Conservation (phyloP, 2,888 invertebrate genomes). For the Drosophila subsilvestris region DNA sequence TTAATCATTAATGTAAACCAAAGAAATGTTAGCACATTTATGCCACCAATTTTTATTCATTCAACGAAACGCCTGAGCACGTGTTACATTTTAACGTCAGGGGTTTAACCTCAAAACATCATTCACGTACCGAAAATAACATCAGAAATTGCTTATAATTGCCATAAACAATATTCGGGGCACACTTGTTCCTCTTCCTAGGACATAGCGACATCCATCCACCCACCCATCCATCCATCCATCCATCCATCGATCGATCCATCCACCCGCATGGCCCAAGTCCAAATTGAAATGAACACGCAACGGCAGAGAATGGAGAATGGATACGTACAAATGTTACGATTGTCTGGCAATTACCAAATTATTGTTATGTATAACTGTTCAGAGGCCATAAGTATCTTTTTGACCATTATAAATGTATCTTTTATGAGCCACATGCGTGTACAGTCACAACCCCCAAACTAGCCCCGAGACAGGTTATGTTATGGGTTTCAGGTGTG, state of each 20-base stretch:
- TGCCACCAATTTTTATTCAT: neutral
- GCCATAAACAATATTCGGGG: slow-evolving; percentile 57
- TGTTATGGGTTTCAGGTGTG: slow-evolving; percentile 75
- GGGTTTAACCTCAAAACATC: slow-evolving; percentile 55
- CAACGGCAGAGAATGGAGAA: slow-evolving; percentile 47
- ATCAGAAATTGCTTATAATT: slow-evolving; percentile 62
- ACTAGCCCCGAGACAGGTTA: slow-evolving; percentile 59
- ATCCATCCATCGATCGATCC: slow-evolving; percentile 30
- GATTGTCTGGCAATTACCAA: slow-evolving; percentile 78
- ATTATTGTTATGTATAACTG: slow-evolving; percentile 77
- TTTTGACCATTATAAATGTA: slow-evolving; percentile 67
- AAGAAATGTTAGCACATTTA: neutral
- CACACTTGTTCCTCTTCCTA: slow-evolving; percentile 60
- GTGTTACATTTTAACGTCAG: slow-evolving; percentile 48
- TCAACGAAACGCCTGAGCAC: slow-evolving; percentile 37
- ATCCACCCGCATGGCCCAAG: slow-evolving; percentile 53
- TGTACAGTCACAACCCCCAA: slow-evolving; percentile 53
- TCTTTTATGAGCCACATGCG: slow-evolving; percentile 67
- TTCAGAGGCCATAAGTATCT: slow-evolving; percentile 55
- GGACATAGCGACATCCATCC: slow-evolving; percentile 14
- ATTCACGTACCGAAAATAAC: slow-evolving; percentile 41
- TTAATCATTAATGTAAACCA: neutral
- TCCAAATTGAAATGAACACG: slow-evolving; percentile 73
- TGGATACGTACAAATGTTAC: slow-evolving; percentile 65
- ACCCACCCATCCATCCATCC: too few species aligned